Conservation (phyloP, 2,113 vertebrate species). For the Podarcis raffonei region DNA sequence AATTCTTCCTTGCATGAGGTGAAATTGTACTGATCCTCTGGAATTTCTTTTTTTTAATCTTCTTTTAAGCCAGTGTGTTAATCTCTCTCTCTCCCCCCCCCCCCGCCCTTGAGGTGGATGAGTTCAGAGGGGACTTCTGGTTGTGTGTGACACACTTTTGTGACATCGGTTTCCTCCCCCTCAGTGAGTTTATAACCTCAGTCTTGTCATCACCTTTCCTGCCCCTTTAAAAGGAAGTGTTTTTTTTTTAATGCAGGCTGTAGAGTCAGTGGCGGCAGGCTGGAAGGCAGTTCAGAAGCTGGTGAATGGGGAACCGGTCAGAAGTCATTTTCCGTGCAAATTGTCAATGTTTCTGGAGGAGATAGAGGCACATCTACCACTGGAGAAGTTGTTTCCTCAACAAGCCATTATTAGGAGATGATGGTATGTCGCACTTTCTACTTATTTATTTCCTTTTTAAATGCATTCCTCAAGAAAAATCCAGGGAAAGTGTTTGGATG, state of each 20-base stretch:
- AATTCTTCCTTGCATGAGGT: background rate
- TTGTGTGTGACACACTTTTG: background rate
- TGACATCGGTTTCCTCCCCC: background rate
- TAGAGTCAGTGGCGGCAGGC: background rate
- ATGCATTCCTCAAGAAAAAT: background rate
- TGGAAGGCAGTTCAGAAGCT: background rate
- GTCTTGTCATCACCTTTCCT: background rate
- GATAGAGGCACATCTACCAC: background rate
- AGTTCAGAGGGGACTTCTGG: background rate
- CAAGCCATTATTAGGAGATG: background rate
- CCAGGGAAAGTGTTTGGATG: no score
- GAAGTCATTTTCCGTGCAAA: background rate
- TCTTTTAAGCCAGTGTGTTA: background rate
- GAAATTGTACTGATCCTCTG: background rate
- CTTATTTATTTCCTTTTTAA: no score
- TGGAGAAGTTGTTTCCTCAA: background rate
- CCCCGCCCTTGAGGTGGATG: no score
- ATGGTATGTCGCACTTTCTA: background rate
- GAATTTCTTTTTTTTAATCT: background rate
- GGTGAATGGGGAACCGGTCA: background rate
- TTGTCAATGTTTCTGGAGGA: background rate
- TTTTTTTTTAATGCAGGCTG: background rate
- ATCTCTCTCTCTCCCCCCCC: no score
- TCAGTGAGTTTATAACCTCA: background rate
- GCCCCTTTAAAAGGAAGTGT: conserved; percentile 3